Base-by-base conservation (phyloP, 2,797 vertebrate species). In the Prionace glauca region DNA sequence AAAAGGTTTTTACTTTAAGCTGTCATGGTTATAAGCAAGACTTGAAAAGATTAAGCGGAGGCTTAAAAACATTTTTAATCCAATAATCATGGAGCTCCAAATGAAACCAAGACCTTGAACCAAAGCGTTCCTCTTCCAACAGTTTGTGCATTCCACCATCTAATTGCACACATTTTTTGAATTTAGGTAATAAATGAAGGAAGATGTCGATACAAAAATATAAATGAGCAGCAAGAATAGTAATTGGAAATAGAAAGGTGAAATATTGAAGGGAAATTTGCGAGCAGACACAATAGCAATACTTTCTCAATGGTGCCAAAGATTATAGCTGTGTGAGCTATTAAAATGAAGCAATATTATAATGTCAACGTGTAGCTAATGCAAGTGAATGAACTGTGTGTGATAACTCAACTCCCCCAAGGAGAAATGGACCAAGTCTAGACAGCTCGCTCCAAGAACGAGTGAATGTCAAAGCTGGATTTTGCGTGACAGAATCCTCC, bases 391-490 rank as follows among this genome's bases (percentile, higher is more conserved):
- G 87, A 65, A 62, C 14, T 62, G 60, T 20, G 56, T 62, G 26
- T 90, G 56, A n/a, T n/a, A 90, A n/a, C 56, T 7, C 50, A 56
- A 56, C 3, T 4, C 50, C 84, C 26, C 60, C 29, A 62, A 32
- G 60, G 87, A 90, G 60, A 90, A 90, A 90, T 90, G 60, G 87
- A 90, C 87, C 87, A 90, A 90, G 87, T n/a, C 87, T 62, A 90
- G 56, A 65, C 56, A 62, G 14, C 60, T 90, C 87, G 62, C 29
- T n/a, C 87, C 60, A 90, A 62, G 29, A 90, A 90, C 29, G 0
- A 90, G 60, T 90, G 87, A 90, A 90, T 65, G 56, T 62, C 87
- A 90, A 60, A n/a, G 12, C 87, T n/a, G 56, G 87, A 65, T 62
- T 90, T 90, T 60, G 18, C 36, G 56, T 90, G 87, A 65, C 29